Evolutionary conservation across 1,140 invertebrate species (phyloP).

Genomic region (Apis cerana): DNA sequence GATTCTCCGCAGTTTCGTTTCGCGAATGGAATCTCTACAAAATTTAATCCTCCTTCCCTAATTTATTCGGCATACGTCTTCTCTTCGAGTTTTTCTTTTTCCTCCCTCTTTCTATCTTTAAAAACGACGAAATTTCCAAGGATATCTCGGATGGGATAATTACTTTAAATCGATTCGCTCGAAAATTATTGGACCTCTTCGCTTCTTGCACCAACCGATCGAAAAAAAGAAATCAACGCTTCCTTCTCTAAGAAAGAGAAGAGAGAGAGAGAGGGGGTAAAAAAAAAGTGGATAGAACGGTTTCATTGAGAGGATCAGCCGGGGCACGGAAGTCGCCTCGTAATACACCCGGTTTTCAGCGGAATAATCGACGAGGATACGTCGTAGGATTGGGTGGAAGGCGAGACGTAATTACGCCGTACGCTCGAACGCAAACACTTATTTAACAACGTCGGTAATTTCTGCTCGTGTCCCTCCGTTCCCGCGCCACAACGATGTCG

Average conservation of each 20-base stretch:
- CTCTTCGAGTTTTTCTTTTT: not conserved
- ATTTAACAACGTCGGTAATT: conserved; percentile 48
- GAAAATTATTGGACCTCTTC: too few species aligned
- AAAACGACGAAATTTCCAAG: too few species aligned
- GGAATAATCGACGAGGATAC: conserved; percentile 25
- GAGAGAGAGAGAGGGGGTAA: too few species aligned
- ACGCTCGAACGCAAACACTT: conserved; percentile 37
- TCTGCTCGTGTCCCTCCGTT: conserved; percentile 22
- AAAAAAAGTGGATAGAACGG: not conserved
- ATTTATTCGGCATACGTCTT: not conserved
- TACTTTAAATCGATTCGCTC: too few species aligned
- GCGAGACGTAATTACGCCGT: conserved; percentile 45
- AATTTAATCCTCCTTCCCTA: not conserved
- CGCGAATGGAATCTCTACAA: not conserved
- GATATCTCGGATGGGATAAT: too few species aligned
- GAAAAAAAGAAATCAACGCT: too few species aligned
- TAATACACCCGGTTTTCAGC: conserved; percentile 32
- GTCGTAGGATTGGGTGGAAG: conserved; percentile 28
- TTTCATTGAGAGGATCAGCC: conserved; percentile 8
- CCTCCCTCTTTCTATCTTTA: too few species aligned
- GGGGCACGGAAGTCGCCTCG: conserved; percentile 15
- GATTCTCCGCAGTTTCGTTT: not conserved
- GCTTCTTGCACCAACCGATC: too few species aligned
- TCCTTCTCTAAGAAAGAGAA: not conserved
- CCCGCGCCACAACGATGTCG: conserved; percentile 6